These are phyloP conservation scores for Mycalesis mineus DNA, from an alignment of 2,888 invertebrate species.

Conservation along the genomic window DNA sequence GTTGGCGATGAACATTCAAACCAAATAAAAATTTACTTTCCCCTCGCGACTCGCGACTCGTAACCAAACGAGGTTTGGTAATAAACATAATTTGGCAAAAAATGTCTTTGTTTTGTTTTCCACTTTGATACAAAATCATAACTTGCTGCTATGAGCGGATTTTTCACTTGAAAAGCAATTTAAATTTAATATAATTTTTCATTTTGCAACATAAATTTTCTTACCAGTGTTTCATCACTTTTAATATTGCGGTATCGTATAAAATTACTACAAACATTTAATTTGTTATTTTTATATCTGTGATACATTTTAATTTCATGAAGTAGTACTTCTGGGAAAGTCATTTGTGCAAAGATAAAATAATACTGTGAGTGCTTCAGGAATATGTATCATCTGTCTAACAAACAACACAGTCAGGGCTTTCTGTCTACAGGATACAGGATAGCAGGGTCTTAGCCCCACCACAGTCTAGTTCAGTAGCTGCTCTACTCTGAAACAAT, in stretches of 20 bases:
- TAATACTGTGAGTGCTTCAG: too few relatives aligned
- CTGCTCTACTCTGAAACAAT: too few relatives aligned
- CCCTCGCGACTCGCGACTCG: constrained; percentile 15
- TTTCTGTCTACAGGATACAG: too few relatives aligned
- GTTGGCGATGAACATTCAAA: constrained; percentile 18
- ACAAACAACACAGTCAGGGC: too few relatives aligned
- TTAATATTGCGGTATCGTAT: neutral
- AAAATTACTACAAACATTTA: neutral
- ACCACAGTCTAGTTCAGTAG: too few relatives aligned
- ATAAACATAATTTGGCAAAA: constrained; percentile 21
- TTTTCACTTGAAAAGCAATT: constrained; percentile 6
- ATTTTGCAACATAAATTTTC: neutral
- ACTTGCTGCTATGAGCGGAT: constrained; percentile 4
- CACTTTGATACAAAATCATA: constrained; percentile 9
- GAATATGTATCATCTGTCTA: too few relatives aligned
- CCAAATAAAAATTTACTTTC: constrained; percentile 20
- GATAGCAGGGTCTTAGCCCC: too few relatives aligned
- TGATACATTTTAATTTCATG: neutral
- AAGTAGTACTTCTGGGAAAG: neutral
- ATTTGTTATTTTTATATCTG: neutral
- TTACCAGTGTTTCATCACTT: neutral
- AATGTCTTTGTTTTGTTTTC: constrained; percentile 10
- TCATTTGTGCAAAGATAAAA: neutral
- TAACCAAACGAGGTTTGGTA: constrained; percentile 19
- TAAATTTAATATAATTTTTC: neutral